Base-by-base conservation (phyloP, 2,888 invertebrate species). In the Exocentrus adspersus region DNA sequence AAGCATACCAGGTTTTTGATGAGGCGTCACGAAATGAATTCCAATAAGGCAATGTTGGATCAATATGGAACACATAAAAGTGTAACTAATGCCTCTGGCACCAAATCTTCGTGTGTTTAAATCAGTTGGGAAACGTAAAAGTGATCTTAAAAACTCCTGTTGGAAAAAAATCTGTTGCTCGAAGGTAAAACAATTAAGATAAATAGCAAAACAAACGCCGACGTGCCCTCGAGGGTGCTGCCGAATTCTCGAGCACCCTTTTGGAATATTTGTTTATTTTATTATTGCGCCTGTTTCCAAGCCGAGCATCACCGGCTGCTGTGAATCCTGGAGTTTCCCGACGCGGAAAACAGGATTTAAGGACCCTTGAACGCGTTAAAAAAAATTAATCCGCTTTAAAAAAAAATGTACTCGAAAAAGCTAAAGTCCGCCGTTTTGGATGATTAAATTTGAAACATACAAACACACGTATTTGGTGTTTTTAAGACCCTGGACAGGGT, bases 331-430 rank as follows among this genome's bases (percentile, higher is more conserved):
- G 19, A 14, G 32, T 3, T 32, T 51, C 32, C 32, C 19, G 19
- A 32, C 19, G 51, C 51, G 51, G 17, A 51, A 51, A 51, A 51
- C 24, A 24, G 51, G 51, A 51, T 51, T 51, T 19, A 51, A 32
- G 32, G 32, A 24, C 51, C 30, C 51, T 51, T 51, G 32, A 12
- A 51, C 51, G 30, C 17, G 51, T 32, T 24, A 24, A 24, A 24
- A 51, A 32, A 51, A 32, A 19, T 51, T 51, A 32, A 51, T 32
- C 19, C 30, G 17, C 28, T 30, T n/a, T n/a, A n/a, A 48, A 32
- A 16, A 50, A 51, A 51, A 19, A 32, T 51, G 32, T 51, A n/a
- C n/a, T n/a, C n/a, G 32, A 48, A 50, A 51, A 32, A n/a, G 32
- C 16, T 21, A 19, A 51, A 14, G 9, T 14, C 9, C 9, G 28